Evolutionary conservation across 2,888 invertebrate species (phyloP), one percentile per base, ranked within the genome.

Genomic region (Muschampia staudingeri): DNA sequence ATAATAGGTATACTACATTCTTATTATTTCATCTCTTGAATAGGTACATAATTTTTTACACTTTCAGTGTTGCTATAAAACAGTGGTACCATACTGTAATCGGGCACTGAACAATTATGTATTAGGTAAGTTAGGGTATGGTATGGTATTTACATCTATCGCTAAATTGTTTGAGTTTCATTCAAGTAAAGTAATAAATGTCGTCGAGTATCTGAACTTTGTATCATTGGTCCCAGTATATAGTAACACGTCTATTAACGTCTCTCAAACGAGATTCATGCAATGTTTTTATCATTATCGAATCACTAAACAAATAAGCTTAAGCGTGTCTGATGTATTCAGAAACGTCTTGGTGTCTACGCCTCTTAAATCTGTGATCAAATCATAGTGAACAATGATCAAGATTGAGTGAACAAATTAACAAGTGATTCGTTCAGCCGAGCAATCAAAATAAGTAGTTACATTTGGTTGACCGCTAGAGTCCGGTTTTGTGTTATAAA

Each of bases 401-500:
- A 93, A 94, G 92, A 94, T 93, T 92, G 91, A 93, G 95, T 96
- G 95, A 95, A 92, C 90, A 93, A 92, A 94, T 93, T 94, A 92
- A 92, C 92, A 94, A 94, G 96, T 96, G 96, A 96, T 93, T 94
- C 91, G 94, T 94, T 93, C 94, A 95, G 96, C 95, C 92, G 96
- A 96, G 94, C 95, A 95, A 94, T 93, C 92, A 75, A 94, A 94
- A 92, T 94, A 91, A 94, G 95, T 97, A 97, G 95, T 97, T 97
- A 97, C 97, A 96, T 97, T 97, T 95, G 94, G 95, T 96, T 97
- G 96, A 95, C 96, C 97, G 95, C 94, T 97, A 95, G 97, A 94
- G 92, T 97, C 97, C 97, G 97, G 94, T 96, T 97, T 97, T 95
- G 96, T 95, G 95, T 97, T 97, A 97, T 97, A 97, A 95, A 97